Base-by-base conservation (phyloP, 2,797 vertebrate species). In the Micrastur ruficollis region DNA sequence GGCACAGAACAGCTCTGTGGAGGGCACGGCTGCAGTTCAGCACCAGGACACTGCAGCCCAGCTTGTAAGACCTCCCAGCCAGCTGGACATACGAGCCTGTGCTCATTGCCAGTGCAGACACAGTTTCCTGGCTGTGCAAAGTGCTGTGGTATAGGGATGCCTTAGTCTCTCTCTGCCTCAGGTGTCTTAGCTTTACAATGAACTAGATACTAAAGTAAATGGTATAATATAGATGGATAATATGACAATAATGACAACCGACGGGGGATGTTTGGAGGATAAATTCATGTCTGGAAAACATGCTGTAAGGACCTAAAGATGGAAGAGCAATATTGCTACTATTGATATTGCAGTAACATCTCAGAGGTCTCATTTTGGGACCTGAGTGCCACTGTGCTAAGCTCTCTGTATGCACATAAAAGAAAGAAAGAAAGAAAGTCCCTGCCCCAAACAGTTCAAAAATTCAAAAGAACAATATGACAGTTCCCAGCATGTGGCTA, bases 11-110 rank as follows among this genome's bases (percentile, higher is more conserved):
- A 42, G 31, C n/a, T 81, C 29, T 36, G 56, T 27, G n/a, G 40
- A 27, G 40, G 55, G 34, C 0, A 0, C 0, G 2, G 59, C 59
- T 65, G 11, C 14, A 22, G 25, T 56, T 61, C 17, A 32, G 34
- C 31, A 72, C 65, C 46, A 38, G 46, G 20, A 12, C 38, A 16
- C 46, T 73, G 62, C 38, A 46, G 38, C 34, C 36, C 40, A n/a
- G 40, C 13, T 93, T 25, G 12, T 9, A 27, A 56, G 27, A 8
- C 23, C 22, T 52, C n/a, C 82, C 34, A 29, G 49, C 36, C 17
- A 40, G 49, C 63, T 62, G 36, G 38, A 34, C 40, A 7, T 44
- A 17, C 0, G 4, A 71, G n/a, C 34, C 38, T 32, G 17, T 71
- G 34, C 40, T 88, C 27, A 14, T 19, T 27, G 55, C 25, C 46